Percentiles rank a stretch among this genome's conserved stretches.
Evolutionary conservation across 2,113 vertebrate species (phyloP).

Genomic region (Phocoena phocoena): DNA sequence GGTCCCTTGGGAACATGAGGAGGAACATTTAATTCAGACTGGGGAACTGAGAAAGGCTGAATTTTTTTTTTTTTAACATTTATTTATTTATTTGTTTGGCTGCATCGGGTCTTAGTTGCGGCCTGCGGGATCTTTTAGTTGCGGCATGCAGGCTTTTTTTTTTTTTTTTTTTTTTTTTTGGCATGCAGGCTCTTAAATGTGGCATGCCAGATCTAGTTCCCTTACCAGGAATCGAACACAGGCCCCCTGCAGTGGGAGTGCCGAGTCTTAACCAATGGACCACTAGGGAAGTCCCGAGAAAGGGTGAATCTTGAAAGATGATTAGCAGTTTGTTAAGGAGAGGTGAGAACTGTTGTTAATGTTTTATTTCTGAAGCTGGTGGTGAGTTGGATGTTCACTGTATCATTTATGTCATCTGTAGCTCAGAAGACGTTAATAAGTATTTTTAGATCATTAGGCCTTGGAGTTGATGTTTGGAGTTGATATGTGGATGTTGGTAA

Average conservation of each 20-base stretch:
- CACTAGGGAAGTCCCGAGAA: background rate
- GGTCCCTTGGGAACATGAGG: background rate
- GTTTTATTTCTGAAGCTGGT: constrained; percentile 1
- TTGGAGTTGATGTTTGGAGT: background rate
- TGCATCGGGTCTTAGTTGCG: no score
- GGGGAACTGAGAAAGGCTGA: background rate
- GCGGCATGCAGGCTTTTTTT: no score
- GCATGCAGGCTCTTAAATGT: no score
- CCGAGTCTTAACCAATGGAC: no score
- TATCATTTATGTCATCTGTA: background rate
- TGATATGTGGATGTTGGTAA: background rate
- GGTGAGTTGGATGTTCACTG: background rate
- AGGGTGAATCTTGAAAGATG: background rate
- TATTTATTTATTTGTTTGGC: no score
- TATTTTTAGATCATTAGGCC: background rate
- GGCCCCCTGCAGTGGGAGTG: no score
- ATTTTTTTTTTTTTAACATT: background rate
- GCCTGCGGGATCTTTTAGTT: no score
- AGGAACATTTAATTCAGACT: background rate
- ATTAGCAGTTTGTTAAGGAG: background rate
- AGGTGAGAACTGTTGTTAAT: background rate
- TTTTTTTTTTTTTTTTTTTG: no score
- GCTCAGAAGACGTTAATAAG: background rate
- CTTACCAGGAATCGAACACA: no score
- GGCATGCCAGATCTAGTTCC: no score